Evolutionary conservation across 1,140 invertebrate genomes (phyloP).

Genomic region (Leguminivora glycinivorella): DNA sequence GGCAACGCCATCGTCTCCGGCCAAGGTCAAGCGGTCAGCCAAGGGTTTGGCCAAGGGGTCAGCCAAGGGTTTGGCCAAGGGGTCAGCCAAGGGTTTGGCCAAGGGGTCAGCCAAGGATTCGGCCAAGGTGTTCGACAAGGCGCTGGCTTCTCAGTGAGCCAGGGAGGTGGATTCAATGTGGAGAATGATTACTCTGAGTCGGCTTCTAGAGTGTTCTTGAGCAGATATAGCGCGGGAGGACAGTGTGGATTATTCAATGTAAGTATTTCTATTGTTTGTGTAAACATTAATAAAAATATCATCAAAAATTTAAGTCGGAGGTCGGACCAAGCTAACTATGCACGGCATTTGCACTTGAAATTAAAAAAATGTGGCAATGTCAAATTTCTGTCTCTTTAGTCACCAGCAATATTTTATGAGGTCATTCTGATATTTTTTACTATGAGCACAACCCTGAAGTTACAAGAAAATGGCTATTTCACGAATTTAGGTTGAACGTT

Average conservation of each 20-base stretch:
- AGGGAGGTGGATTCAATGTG: slow-evolving; percentile 36
- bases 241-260: slow-evolving; percentile 65
- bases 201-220: slow-evolving; percentile 54
- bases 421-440: too few relatives aligned
- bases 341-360: too few relatives aligned
- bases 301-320: too few relatives aligned
- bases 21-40: slow-evolving; percentile 30
- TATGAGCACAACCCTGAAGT: too few relatives aligned
- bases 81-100: slow-evolving; percentile 32
- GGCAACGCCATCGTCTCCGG: slow-evolving; percentile 16
- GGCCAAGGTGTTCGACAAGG: slow-evolving; percentile 35
- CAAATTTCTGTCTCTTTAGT: too few relatives aligned
- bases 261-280: slow-evolving; percentile 42
- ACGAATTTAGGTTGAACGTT: too few relatives aligned
- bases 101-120: slow-evolving; percentile 33
- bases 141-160: slow-evolving; percentile 25
- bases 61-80: slow-evolving; percentile 31
- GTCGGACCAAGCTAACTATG: too few relatives aligned
- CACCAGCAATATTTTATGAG: too few relatives aligned
- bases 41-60: slow-evolving; percentile 24
- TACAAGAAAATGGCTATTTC: too few relatives aligned
- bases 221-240: slow-evolving; percentile 51
- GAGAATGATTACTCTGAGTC: slow-evolving; percentile 56
- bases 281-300: not conserved
- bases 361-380: too few relatives aligned